A percentile compares a stretch with the other conserved stretches of the same genome.
These are phyloP conservation scores for Stenoptilia bipunctidactyla DNA, from an alignment of 2,888 invertebrate species.

Conservation along the genomic window DNA sequence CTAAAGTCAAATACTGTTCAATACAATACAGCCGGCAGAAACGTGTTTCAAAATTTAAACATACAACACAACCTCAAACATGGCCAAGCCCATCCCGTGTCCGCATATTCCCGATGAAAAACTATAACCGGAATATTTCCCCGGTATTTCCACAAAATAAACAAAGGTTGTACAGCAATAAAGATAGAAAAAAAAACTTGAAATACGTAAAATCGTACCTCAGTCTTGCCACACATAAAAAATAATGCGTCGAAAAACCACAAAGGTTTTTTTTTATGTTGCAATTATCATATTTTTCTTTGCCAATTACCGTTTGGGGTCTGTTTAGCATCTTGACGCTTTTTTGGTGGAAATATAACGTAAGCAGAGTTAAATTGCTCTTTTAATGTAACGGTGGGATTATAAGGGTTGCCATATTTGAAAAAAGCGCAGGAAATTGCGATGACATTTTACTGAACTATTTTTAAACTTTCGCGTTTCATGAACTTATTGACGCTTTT, in stretches of 20 bases:
- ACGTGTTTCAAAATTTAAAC: no score
- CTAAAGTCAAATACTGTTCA: no score
- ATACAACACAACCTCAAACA: no score
- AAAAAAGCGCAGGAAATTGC: not conserved
- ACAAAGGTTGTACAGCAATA: no score
- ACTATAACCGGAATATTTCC: not conserved
- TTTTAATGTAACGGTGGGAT: slow-evolving; percentile 7
- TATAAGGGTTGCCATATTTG: not conserved
- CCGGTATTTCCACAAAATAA: no score
- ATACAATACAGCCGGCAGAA: no score
- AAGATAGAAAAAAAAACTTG: slow-evolving; percentile 1
- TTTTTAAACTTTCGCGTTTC: no score
- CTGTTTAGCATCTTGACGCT: slow-evolving; percentile 37
- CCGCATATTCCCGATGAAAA: not conserved
- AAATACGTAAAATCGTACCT: slow-evolving; percentile 30
- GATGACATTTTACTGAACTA: not conserved
- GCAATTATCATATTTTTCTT: slow-evolving; percentile 57
- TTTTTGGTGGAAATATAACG: slow-evolving; percentile 4
- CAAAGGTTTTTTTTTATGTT: slow-evolving; percentile 47
- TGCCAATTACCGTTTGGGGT: slow-evolving; percentile 46
- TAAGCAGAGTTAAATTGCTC: slow-evolving; percentile 13
- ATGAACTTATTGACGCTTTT: no score
- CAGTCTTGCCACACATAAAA: slow-evolving; percentile 37
- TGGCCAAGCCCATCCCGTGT: no score
- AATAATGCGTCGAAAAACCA: slow-evolving; percentile 41